Evolutionary conservation across 1,140 invertebrate genomes (phyloP), one percentile per base, ranked within the genome.

Genomic region (Cotesia chilonis): DNA sequence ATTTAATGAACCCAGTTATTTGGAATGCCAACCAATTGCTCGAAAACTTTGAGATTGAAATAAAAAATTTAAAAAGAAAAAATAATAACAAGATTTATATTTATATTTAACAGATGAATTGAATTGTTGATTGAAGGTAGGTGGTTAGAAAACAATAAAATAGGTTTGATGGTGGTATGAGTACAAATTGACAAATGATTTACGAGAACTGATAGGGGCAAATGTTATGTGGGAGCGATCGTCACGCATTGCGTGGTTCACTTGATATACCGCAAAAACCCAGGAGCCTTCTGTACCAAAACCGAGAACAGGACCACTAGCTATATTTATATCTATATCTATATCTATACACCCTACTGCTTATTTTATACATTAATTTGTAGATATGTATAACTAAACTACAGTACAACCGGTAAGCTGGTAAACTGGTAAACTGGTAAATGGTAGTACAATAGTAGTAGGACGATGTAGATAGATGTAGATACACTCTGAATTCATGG

Each of bases 401-500:
- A 28, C 28, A 2, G 28, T 28, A 28, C 28, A 28, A 28, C 28
- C 28, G 28, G 28, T 28, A 28, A 28, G 28, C 28, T 28, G 28
- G 1, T 28, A 28, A 28, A 28, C 28, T 28, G 28, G 28, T 28
- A 28, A 28, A 28, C 28, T 28, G 28, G 28, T 28, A 28, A 28
- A 28, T 28, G 28, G 28, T 28, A 28, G 28, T 28, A 28, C 28
- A 28, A 28, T 28, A 28, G 28, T 28, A 28, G 28, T 28, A 28
- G 28, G 1, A 28, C 28, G 41, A 6, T 47, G 41, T 47, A 10
- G 10, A 47, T 47, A 47, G 68, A 12, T 63, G 20, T 47, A 52
- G 41, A 65, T 66, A 38, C 52, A 55, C 37, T 57, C 59, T 57
- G 69, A 36, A 71, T 76, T 76, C 70, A 74, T 76, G 75, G 59